Conservation (phyloP, 2,113 vertebrate species). For the Microtus pennsylvanicus region DNA sequence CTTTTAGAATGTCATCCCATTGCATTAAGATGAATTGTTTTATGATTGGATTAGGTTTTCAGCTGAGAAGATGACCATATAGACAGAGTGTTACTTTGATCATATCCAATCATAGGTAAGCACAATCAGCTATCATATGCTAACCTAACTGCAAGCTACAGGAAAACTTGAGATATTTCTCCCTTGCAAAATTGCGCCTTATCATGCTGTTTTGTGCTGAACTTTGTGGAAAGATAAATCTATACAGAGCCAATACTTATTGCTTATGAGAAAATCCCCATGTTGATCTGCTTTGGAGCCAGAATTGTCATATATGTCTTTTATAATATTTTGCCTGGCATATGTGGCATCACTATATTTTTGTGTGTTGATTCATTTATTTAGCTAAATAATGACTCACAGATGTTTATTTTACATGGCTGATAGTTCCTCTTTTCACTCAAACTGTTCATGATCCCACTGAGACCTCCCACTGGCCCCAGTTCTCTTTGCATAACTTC, state of each 20-base stretch:
- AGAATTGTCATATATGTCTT: neutral
- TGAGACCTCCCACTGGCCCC: neutral
- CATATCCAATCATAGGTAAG: neutral
- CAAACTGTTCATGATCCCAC: neutral
- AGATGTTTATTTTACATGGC: neutral
- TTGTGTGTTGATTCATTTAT: neutral
- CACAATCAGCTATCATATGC: neutral
- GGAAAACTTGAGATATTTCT: neutral
- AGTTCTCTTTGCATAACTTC: neutral
- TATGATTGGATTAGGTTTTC: neutral
- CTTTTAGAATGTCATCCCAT: neutral
- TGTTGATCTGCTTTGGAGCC: neutral
- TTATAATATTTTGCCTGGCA: neutral
- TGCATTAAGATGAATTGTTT: neutral
- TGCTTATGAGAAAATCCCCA: neutral
- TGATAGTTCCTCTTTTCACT: neutral
- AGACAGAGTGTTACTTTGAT: neutral
- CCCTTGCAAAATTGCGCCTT: neutral
- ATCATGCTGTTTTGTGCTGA: fast-evolving
- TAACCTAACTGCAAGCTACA: neutral
- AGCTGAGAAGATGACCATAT: neutral
- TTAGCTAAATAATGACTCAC: neutral
- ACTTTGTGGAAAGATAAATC: no score
- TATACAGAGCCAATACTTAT: neutral
- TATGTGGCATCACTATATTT: neutral